A percentile compares a stretch with the other conserved stretches of the same genome.
These are phyloP conservation scores for Rhombomys opimus DNA, from an alignment of 2,113 vertebrate genomes.

Conservation along the genomic window DNA sequence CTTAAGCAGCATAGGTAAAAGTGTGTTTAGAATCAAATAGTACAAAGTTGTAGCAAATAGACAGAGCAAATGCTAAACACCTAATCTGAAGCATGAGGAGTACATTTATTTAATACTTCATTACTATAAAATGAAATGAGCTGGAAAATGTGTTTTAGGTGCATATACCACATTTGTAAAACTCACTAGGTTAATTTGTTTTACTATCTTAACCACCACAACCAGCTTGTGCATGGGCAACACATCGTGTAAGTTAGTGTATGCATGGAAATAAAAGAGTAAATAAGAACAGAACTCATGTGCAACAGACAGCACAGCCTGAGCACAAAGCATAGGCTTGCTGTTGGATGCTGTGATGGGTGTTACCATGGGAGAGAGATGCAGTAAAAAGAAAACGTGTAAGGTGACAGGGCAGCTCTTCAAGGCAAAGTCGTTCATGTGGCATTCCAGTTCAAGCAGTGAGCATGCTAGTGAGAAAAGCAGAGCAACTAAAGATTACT, in stretches of 20 bases:
- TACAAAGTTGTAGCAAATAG: not conserved
- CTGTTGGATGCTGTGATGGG: too few species aligned
- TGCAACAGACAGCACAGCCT: not conserved
- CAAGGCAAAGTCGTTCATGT: not conserved
- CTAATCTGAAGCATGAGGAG: not conserved
- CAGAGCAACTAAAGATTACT: not conserved
- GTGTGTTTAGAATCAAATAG: not conserved
- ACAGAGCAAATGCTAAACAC: not conserved
- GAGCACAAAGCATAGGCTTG: not conserved
- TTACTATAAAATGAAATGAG: not conserved
- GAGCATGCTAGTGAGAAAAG: not conserved
- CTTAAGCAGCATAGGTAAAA: not conserved
- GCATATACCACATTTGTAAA: not conserved
- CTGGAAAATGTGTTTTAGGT: not conserved
- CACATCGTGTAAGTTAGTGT: too few species aligned
- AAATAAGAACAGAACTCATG: not conserved
- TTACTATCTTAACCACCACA: not conserved
- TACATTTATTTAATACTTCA: not conserved
- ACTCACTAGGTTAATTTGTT: not conserved
- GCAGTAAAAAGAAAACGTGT: not conserved
- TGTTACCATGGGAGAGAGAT: not conserved
- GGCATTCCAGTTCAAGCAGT: not conserved
- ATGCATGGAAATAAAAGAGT: not conserved
- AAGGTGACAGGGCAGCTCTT: not conserved
- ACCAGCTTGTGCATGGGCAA: not conserved